These are phyloP conservation scores for Chelonoidis abingdonii DNA, from an alignment of 2,113 vertebrate genomes.

Conservation along the genomic window DNA sequence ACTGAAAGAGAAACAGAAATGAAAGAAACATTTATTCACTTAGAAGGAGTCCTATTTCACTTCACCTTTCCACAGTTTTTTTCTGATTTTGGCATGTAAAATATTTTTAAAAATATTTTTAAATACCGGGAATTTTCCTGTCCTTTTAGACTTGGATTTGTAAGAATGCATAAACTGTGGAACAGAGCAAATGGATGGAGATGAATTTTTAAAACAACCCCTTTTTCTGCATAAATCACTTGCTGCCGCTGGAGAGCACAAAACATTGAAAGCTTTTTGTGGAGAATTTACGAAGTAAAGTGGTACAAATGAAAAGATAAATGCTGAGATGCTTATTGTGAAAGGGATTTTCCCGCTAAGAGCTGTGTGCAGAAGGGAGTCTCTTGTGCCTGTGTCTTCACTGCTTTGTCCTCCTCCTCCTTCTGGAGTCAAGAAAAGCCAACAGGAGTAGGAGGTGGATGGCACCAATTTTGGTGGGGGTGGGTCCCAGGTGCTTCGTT, in stretches of 20 bases:
- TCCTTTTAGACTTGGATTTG: background rate
- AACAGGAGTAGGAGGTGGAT: background rate
- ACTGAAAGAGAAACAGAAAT: conserved; percentile 69
- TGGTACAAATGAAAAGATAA: background rate
- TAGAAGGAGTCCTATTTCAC: conserved; percentile 48
- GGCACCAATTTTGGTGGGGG: background rate
- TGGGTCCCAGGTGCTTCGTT: background rate
- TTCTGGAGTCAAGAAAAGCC: background rate
- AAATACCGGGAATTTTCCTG: background rate
- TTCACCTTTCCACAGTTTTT: conserved; percentile 44
- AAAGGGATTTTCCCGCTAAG: background rate
- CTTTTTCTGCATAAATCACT: background rate
- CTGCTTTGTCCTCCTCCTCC: too few relatives aligned
- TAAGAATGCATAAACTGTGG: background rate
- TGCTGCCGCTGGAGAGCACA: background rate
- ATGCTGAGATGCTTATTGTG: background rate
- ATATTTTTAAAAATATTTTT: conserved; percentile 9
- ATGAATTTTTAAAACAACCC: conserved; percentile 12
- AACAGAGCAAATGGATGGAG: background rate
- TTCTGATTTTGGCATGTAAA: conserved; percentile 38
- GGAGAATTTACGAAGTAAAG: background rate
- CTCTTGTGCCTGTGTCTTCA: background rate
- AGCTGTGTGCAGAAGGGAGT: accelerated
- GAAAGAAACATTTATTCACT: conserved; percentile 61
- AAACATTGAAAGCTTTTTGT: background rate